phyloP scores from a whole-genome alignment of 30 jellyfish, hydroid and myxozoan species.

The Cassiopea andromeda region DNA sequence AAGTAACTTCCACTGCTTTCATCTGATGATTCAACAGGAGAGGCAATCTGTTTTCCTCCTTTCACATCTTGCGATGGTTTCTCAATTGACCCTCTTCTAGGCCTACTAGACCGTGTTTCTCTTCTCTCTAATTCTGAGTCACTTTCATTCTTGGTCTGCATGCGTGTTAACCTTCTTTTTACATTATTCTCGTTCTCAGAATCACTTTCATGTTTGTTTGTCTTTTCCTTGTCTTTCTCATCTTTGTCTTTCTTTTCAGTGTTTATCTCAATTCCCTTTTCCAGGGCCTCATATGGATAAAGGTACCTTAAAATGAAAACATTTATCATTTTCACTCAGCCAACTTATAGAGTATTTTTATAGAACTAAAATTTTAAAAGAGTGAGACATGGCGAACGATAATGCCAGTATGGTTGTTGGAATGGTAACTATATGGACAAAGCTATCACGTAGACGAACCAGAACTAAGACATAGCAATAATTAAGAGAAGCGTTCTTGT shows the following conservation, averaged over 20 bases:
- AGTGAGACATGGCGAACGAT: background rate
- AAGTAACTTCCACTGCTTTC: constrained; percentile 61
- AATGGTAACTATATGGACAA: too few species aligned
- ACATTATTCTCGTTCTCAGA: constrained; percentile 57
- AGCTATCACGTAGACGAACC: too few species aligned
- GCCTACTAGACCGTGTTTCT: constrained; percentile 71
- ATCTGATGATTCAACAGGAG: constrained; percentile 53
- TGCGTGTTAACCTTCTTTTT: constrained; percentile 55
- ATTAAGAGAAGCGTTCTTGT: too few species aligned
- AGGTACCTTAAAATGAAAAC: constrained; percentile 54
- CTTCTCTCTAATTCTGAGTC: constrained; percentile 95
- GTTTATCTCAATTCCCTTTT: constrained; percentile 41
- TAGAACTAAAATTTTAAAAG: background rate
- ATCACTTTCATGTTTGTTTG: constrained; percentile 52
- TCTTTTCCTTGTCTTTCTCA: constrained; percentile 57
- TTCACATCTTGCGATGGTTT: constrained; percentile 37
- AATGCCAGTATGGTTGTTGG: background rate
- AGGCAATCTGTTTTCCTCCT: constrained; percentile 40
- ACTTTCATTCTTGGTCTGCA: constrained; percentile 87
- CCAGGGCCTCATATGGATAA: constrained; percentile 83
- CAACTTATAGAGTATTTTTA: background rate
- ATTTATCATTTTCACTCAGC: background rate
- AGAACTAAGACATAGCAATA: too few species aligned
- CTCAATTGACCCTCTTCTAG: constrained; percentile 65
- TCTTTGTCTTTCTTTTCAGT: constrained; percentile 26